These are phyloP conservation scores for Drosophila quasianomalipes DNA, from an alignment of 2,888 invertebrate species.

Conservation along the genomic window DNA sequence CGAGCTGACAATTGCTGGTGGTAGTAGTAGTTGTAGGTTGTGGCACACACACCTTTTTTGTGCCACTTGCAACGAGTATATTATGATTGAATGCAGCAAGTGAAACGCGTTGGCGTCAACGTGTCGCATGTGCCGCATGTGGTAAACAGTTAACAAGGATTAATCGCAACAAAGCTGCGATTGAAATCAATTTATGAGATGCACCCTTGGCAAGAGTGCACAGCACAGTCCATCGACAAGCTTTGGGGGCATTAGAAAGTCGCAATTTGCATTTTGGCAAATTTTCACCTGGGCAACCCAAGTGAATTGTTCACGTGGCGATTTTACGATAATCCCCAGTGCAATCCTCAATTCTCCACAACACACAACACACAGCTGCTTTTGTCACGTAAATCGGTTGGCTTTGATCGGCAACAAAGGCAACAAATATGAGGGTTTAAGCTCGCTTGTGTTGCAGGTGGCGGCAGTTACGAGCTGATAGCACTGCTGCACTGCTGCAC, in stretches of 20 bases:
- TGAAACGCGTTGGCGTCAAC: constrained; percentile 46
- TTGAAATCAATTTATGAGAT: constrained; percentile 56
- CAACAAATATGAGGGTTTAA: constrained; percentile 68
- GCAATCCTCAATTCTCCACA: constrained; percentile 6
- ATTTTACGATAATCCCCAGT: constrained; percentile 71
- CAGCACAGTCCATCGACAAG: background rate
- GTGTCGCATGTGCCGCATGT: constrained; percentile 29
- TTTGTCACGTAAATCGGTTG: constrained; percentile 67
- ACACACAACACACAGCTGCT: background rate
- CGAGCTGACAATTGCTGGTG: constrained; percentile 15
- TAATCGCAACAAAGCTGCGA: constrained; percentile 41
- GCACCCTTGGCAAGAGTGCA: constrained; percentile 66
- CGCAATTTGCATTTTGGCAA: constrained; percentile 36
- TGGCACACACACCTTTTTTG: constrained; percentile 19
- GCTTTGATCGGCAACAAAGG: constrained; percentile 23
- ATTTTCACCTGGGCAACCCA: constrained; percentile 46
- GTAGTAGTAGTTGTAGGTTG: constrained; percentile 2
- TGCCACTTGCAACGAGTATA: constrained; percentile 30
- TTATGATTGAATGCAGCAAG: constrained; percentile 53
- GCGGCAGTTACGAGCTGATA: constrained; percentile 47
- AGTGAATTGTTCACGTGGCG: constrained; percentile 65
- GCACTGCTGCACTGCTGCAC: constrained; percentile 25
- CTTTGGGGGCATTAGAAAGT: constrained; percentile 53
- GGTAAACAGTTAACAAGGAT: constrained; percentile 43
- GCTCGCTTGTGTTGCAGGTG: constrained; percentile 32